Percentiles rank a stretch among this genome's conserved stretches.
These are phyloP conservation scores for Sciurus niger DNA, from an alignment of 2,113 vertebrate species.

Conservation along the genomic window DNA sequence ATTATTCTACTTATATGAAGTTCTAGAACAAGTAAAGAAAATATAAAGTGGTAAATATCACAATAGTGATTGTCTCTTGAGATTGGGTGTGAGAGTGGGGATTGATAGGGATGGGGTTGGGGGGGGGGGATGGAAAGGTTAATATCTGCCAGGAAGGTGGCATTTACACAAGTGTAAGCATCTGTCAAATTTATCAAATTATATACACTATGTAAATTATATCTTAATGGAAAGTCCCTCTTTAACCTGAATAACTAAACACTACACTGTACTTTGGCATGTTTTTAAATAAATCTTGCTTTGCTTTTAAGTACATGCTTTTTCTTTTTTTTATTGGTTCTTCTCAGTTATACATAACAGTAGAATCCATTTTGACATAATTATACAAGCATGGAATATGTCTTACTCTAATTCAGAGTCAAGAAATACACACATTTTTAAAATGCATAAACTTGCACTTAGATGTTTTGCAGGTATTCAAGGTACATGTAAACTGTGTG, in stretches of 20 bases:
- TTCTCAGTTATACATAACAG: too few species aligned
- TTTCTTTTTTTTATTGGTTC: too few species aligned
- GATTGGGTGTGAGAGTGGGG: not conserved
- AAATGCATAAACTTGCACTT: not conserved
- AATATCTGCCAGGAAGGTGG: not conserved
- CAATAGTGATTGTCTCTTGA: not conserved
- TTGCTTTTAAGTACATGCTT: not conserved
- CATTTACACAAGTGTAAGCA: not conserved
- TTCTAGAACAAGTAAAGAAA: not conserved
- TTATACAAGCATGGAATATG: too few species aligned
- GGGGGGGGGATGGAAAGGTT: not conserved
- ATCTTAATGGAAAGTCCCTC: not conserved
- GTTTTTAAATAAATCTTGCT: conserved; percentile 53
- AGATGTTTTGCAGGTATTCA: not conserved
- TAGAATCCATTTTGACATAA: too few species aligned
- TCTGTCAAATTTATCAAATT: not conserved
- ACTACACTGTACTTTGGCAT: not conserved
- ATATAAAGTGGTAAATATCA: not conserved
- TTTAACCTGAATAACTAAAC: conserved; percentile 35
- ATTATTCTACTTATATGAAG: not conserved
- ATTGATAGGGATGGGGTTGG: not conserved
- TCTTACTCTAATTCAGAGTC: too few species aligned
- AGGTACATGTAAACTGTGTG: not conserved
- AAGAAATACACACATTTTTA: not conserved
- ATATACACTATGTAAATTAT: not conserved